These are phyloP conservation scores for Protonemura montana DNA, from an alignment of 2,888 invertebrate genomes.

Conservation along the genomic window DNA sequence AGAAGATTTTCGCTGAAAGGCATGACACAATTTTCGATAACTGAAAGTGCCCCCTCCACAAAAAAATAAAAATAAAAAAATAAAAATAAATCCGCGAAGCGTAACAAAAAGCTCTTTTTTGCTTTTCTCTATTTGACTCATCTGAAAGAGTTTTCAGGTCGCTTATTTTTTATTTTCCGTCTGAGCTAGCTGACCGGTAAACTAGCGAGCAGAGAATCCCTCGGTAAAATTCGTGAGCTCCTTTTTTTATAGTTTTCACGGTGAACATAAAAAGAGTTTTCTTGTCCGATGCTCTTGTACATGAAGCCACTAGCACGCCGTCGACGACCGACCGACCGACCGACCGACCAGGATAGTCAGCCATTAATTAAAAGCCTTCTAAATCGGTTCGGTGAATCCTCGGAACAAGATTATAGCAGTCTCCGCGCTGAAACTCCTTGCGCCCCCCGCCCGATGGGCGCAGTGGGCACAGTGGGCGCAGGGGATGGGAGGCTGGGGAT, in stretches of 20 bases:
- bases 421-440: not conserved
- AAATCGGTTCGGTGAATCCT: conserved; percentile 7
- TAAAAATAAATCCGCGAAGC: not conserved
- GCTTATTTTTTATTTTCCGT: not conserved
- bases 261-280: not conserved
- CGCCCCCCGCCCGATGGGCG: not conserved
- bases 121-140: not conserved
- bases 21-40: conserved; percentile 7
- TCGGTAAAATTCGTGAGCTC: not conserved
- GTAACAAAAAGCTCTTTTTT: not conserved
- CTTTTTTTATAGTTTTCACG: not conserved
- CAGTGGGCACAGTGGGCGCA: not conserved
- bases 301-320: not conserved
- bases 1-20: not conserved
- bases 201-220: not conserved
- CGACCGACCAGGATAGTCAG: not conserved
- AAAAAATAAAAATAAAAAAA: not conserved
- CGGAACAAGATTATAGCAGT: not conserved
- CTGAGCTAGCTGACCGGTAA: not conserved
- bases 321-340: too few relatives aligned
- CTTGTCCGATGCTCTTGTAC: not conserved
- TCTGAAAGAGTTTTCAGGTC: not conserved
- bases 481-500: not conserved
- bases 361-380: conserved; percentile 19
- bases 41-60: not conserved